phyloP scores from a whole-genome alignment of 2,113 vertebrate species.

The Elgaria multicarinata region DNA sequence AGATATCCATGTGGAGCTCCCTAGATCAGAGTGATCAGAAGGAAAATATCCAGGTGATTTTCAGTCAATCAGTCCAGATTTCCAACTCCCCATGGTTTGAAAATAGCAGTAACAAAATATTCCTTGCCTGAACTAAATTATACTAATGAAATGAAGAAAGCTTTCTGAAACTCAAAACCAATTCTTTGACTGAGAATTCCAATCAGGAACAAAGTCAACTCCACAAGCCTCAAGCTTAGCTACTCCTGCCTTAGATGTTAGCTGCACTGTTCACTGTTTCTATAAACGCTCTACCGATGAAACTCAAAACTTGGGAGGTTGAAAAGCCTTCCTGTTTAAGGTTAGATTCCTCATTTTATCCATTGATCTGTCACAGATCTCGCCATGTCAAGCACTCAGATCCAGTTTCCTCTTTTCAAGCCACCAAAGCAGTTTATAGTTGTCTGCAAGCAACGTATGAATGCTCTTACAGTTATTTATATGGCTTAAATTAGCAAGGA shows the following conservation, averaged over 20 bases:
- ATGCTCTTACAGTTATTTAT: constrained; percentile 22
- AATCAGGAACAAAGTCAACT: too few relatives aligned
- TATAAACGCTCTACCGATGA: neutral
- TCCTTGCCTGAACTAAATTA: too few relatives aligned
- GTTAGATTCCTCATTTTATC: neutral
- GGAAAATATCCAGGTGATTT: too few relatives aligned
- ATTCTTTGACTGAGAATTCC: too few relatives aligned
- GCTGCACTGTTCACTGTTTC: constrained; percentile 9
- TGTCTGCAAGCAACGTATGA: constrained; percentile 10
- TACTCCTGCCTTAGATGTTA: neutral
- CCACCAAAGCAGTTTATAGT: constrained; percentile 8
- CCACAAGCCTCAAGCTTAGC: too few relatives aligned
- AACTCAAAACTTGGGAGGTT: neutral
- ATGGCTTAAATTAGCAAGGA: constrained; percentile 33
- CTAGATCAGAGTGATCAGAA: too few relatives aligned
- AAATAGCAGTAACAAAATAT: too few relatives aligned
- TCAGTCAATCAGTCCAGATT: too few relatives aligned
- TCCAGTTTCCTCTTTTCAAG: constrained; percentile 21
- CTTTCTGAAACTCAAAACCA: too few relatives aligned
- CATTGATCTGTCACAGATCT: constrained; percentile 7
- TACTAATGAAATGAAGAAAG: too few relatives aligned
- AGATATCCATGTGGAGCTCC: too few relatives aligned
- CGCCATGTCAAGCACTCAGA: neutral
- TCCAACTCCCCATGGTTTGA: too few relatives aligned
- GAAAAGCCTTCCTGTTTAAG: neutral